Conservation (phyloP, 2,113 vertebrate genomes). For the Ovibos moschatus region DNA sequence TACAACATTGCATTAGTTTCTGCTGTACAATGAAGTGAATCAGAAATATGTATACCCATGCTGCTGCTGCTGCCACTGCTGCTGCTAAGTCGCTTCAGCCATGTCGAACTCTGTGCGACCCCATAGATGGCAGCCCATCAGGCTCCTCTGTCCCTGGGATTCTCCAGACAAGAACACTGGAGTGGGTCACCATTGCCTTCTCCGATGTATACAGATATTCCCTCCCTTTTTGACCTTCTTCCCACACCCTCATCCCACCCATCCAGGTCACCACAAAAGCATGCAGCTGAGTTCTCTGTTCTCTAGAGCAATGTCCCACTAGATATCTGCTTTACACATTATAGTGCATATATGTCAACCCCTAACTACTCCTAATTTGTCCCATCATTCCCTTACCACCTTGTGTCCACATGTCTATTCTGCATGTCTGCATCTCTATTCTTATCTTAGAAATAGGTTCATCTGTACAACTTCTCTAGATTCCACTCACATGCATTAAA, state of each 20-base stretch:
- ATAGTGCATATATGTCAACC: background rate
- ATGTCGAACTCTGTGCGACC: no score
- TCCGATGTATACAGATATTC: background rate
- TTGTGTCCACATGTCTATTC: background rate
- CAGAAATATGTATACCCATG: background rate
- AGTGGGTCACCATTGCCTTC: no score
- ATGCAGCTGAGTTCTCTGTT: background rate
- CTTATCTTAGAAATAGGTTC: background rate
- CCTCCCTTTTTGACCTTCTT: background rate
- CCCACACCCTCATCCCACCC: background rate
- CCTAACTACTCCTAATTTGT: background rate
- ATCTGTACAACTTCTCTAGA: background rate
- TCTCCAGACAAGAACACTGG: no score
- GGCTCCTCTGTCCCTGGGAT: no score
- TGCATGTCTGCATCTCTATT: background rate
- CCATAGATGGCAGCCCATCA: no score
- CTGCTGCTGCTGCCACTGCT: no score
- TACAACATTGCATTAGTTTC: background rate
- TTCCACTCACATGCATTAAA: background rate
- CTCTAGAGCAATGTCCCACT: background rate
- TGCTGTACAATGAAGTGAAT: background rate
- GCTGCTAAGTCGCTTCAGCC: no score
- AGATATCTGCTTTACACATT: background rate
- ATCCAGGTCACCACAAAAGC: no score
- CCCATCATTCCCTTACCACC: background rate